These are phyloP conservation scores for Tribolium freemani DNA, from an alignment of 2,888 invertebrate genomes.

Conservation along the genomic window DNA sequence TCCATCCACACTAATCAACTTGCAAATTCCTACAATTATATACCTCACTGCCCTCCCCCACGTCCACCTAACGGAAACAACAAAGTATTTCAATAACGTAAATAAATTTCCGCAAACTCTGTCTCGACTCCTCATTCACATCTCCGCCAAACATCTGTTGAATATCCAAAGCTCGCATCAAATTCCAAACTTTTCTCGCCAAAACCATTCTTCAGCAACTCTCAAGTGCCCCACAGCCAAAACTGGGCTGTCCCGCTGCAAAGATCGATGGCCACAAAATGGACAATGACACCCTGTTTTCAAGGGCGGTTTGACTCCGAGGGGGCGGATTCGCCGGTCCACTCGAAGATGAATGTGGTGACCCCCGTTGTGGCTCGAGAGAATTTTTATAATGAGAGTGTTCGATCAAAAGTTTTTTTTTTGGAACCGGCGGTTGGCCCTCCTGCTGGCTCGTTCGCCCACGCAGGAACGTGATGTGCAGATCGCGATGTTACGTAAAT, in stretches of 20 bases:
- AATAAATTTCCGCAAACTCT: neutral
- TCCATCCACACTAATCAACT: neutral
- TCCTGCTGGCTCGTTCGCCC: slow-evolving; percentile 16
- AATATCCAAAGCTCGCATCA: slow-evolving; percentile 25
- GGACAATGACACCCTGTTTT: slow-evolving; percentile 29
- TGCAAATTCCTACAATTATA: neutral
- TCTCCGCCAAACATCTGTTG: slow-evolving; percentile 23
- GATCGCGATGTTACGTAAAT: slow-evolving; percentile 1
- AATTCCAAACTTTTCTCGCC: slow-evolving; percentile 18
- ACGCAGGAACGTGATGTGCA: neutral
- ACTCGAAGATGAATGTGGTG: slow-evolving; percentile 1
- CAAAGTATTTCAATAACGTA: neutral
- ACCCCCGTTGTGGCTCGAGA: neutral
- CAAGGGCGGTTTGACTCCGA: slow-evolving; percentile 19
- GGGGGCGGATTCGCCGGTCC: slow-evolving; percentile 3
- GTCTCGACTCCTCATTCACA: neutral
- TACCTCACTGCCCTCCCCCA: neutral
- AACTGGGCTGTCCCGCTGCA: neutral
- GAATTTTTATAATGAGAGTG: neutral
- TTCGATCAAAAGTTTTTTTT: neutral
- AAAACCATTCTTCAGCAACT: neutral
- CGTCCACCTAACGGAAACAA: neutral
- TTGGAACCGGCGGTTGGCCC: neutral
- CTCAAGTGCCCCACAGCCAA: neutral
- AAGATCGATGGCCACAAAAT: slow-evolving; percentile 33